Evolutionary conservation across 1,140 invertebrate genomes (phyloP).

Genomic region (Drosophila sechellia): DNA sequence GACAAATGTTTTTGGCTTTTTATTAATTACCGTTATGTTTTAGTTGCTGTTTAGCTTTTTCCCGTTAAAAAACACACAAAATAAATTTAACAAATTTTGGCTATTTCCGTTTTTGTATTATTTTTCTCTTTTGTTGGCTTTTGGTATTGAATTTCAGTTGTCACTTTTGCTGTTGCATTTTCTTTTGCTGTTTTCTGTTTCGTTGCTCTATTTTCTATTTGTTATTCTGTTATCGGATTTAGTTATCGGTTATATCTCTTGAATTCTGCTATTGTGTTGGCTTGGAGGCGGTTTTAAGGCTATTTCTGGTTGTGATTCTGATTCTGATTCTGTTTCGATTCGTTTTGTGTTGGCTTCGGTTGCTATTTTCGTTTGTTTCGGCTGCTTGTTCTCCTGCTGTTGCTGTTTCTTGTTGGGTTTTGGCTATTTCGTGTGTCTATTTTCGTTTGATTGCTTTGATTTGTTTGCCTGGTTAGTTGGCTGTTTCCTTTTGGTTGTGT

Average conservation of each 20-base stretch:
- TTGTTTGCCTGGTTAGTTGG: slow-evolving; percentile 57
- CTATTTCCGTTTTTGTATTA: slow-evolving; percentile 65
- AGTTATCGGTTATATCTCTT: slow-evolving; percentile 31
- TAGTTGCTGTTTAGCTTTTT: slow-evolving; percentile 28
- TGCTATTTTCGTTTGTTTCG: slow-evolving; percentile 26
- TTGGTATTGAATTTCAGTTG: slow-evolving; percentile 59
- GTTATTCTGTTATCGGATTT: slow-evolving; percentile 34
- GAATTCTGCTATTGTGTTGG: slow-evolving; percentile 26
- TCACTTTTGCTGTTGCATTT: slow-evolving; percentile 53
- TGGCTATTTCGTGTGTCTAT: slow-evolving; percentile 35
- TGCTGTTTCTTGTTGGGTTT: slow-evolving; percentile 22
- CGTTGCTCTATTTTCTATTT: slow-evolving; percentile 53
- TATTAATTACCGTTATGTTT: slow-evolving; percentile 24
- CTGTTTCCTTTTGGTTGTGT: slow-evolving; percentile 60
- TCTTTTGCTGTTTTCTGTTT: slow-evolving; percentile 46
- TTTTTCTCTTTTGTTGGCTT: slow-evolving; percentile 55
- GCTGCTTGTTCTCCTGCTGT: slow-evolving; percentile 22
- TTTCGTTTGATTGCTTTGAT: slow-evolving; percentile 33
- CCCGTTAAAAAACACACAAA: slow-evolving; percentile 57
- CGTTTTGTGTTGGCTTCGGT: slow-evolving; percentile 4
- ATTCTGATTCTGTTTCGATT: slow-evolving; percentile 37
- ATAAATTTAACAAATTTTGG: slow-evolving; percentile 82
- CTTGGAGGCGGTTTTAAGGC: slow-evolving; percentile 23
- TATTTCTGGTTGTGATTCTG: slow-evolving; percentile 50
- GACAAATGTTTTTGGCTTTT: slow-evolving; percentile 47